Evolutionary conservation across 1,140 invertebrate species (phyloP), one percentile per base, ranked within the genome.

Genomic region (Cylas formicarius): DNA sequence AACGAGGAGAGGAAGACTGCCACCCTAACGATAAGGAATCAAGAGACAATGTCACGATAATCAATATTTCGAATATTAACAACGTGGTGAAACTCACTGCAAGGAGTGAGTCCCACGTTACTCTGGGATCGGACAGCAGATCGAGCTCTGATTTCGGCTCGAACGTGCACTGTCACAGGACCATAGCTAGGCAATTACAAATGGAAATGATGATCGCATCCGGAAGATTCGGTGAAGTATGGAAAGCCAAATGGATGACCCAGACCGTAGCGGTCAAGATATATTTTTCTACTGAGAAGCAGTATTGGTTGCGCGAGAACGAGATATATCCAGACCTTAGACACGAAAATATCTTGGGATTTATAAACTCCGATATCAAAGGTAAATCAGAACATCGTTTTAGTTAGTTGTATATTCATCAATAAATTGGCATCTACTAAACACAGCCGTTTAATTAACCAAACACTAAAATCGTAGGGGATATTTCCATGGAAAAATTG

Each of bases 311-410:
- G 60, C 69, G 90, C 14, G 90, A 95, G 65, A 86, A 83, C 7
- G 86, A 93, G 63, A 90, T 94, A 34, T 94, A 94, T 61, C 87
- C 93, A 62, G 93, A 90, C 0, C 82, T 96, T 74, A 73, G 91
- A 29, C 91, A 96, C 68, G 89, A 94, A 59, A 93, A 95, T 67
- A 90, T 96, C 46, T 73, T 97, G 26, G 90, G 90, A n/a, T 90
- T 86, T 60, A 86, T 90, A 44, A 86, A 85, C 1, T 84, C 87
- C 1, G 86, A 90, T 58, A 84, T 83, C 51, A 83, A 82, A 45
- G 61, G 63, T 46, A 33, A 40, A n/a, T 27, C 8, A 8, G n/a
- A n/a, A n/a, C n/a, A n/a, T n/a, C n/a, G n/a, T n/a, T n/a, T n/a
- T 4, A 16, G 10, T 7, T 6, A 6, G 3, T 10, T n/a, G 19